Evolutionary conservation across 1,140 invertebrate genomes (phyloP).

Genomic region (Drosophila bifasciata): DNA sequence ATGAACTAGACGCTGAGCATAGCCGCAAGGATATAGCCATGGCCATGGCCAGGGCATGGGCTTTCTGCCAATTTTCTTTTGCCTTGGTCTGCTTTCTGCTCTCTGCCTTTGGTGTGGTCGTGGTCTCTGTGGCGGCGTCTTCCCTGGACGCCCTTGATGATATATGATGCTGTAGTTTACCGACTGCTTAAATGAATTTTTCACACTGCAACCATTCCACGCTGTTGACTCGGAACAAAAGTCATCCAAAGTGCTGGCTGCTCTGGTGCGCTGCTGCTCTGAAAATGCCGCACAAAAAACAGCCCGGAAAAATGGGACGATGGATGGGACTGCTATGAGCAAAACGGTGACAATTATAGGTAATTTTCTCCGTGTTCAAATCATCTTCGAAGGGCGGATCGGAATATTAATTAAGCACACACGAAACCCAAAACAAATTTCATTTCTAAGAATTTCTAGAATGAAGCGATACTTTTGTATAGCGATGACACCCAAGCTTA

Average conservation of each 20-base stretch:
- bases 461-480: no score
- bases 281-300: slow-evolving; percentile 22
- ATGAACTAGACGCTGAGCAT: slow-evolving; percentile 68
- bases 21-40: slow-evolving; percentile 51
- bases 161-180: slow-evolving; percentile 73
- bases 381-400: neutral
- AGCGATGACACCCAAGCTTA: no score
- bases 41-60: slow-evolving; percentile 2
- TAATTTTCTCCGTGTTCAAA: slow-evolving; percentile 13
- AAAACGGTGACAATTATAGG: slow-evolving; percentile 65
- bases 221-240: slow-evolving; percentile 75
- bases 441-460: no score
- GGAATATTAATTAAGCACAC: neutral
- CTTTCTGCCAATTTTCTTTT: slow-evolving; percentile 52
- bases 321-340: neutral
- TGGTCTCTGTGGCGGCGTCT: slow-evolving; percentile 13
- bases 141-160: slow-evolving; percentile 39
- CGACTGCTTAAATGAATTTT: slow-evolving; percentile 80
- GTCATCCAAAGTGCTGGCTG: slow-evolving; percentile 44
- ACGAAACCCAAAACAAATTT: no score
- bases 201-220: slow-evolving; percentile 68
- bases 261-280: no score
- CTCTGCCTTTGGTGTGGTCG: slow-evolving; percentile 1
- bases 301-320: neutral
- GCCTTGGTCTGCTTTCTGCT: slow-evolving; percentile 3